Evolutionary conservation across 1,140 invertebrate genomes (phyloP).

Genomic region (Polypedilum vanderplanki): DNA sequence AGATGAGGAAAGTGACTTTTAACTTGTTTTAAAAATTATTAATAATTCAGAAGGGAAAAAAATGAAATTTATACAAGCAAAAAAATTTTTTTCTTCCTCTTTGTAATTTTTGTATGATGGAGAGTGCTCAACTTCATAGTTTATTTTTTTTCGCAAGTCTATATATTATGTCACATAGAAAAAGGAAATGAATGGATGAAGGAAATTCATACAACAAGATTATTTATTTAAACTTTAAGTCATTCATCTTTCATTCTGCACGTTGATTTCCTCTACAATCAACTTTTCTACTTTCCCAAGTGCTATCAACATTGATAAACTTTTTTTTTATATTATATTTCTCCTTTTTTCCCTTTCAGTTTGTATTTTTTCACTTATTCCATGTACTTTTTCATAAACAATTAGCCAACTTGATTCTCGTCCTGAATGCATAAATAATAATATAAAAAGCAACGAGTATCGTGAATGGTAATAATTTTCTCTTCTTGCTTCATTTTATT

Average conservation of each 20-base stretch:
- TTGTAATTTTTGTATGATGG: not conserved
- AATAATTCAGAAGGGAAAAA: not conserved
- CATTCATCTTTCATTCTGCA: not conserved
- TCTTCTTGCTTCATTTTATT: too few relatives aligned
- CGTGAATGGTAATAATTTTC: too few relatives aligned
- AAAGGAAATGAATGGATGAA: not conserved
- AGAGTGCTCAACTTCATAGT: not conserved
- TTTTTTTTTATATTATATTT: not conserved
- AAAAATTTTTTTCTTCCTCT: not conserved
- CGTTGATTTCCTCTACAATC: not conserved
- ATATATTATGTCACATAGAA: not conserved
- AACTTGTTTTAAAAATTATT: slow-evolving; percentile 17
- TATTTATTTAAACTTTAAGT: slow-evolving; percentile 20
- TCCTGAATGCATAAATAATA: slow-evolving; percentile 7
- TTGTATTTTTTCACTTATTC: too few relatives aligned
- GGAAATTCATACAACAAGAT: too few relatives aligned
- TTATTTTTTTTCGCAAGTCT: not conserved
- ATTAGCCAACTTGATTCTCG: not conserved
- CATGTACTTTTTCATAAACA: not conserved
- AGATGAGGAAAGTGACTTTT: not conserved
- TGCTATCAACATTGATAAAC: not conserved
- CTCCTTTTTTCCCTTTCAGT: too few relatives aligned
- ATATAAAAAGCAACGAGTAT: not conserved
- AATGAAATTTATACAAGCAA: not conserved
- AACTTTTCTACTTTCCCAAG: not conserved